These are phyloP conservation scores for Sparidentex hasta DNA, from an alignment of 2,797 vertebrate genomes.

Conservation along the genomic window DNA sequence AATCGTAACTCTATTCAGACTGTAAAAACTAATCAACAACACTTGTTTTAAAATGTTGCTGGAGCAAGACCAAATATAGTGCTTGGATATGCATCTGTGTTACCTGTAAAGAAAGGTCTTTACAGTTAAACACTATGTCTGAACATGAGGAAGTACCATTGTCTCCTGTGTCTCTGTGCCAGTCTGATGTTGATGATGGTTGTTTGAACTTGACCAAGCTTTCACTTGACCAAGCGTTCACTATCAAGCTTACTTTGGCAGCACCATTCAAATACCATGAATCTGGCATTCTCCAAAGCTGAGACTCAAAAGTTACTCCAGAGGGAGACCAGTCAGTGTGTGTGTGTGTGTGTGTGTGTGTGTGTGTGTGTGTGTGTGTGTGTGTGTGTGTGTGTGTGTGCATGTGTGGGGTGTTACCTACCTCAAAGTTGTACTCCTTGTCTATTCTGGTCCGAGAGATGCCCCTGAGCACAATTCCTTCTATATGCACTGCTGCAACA, in stretches of 20 bases:
- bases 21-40: not conserved
- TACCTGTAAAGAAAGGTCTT: not conserved
- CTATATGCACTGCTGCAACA: constrained; percentile 81
- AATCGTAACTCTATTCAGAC: not conserved
- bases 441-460: constrained; percentile 74
- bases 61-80: not conserved
- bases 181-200: not conserved
- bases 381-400: not conserved
- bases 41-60: not conserved
- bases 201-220: not conserved
- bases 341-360: no score
- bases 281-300: not conserved
- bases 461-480: constrained; percentile 78
- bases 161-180: not conserved
- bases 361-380: constrained; percentile 2
- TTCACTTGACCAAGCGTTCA: not conserved
- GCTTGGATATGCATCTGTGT: not conserved
- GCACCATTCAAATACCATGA: not conserved
- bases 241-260: not conserved
- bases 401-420: constrained; percentile 30
- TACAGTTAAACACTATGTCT: not conserved
- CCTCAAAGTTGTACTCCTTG: constrained; percentile 85
- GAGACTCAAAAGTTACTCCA: not conserved
- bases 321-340: not conserved
- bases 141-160: not conserved